Conservation (phyloP, 2,113 vertebrate species). For the Bolborhynchus lineola region DNA sequence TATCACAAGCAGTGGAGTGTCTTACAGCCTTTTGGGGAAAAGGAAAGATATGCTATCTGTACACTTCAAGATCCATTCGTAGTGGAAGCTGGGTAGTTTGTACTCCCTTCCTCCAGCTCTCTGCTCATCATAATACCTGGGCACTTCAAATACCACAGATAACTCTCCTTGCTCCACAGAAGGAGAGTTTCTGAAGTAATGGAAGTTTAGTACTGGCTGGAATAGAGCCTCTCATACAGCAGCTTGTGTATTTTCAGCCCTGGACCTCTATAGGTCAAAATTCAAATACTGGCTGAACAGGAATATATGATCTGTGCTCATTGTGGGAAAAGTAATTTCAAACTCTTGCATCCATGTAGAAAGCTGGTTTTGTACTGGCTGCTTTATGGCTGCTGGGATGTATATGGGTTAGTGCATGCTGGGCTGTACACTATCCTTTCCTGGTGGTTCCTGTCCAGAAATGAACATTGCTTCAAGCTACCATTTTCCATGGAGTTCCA, state of each 20-base stretch:
- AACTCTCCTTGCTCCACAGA: background rate
- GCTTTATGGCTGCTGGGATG: background rate
- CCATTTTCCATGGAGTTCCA: background rate
- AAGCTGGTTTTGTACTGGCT: background rate
- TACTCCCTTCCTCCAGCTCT: background rate
- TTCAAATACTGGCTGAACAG: background rate
- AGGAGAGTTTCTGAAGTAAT: background rate
- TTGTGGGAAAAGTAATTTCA: background rate
- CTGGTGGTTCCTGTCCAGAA: background rate
- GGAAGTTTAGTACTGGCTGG: background rate
- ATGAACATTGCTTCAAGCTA: background rate
- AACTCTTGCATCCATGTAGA: background rate
- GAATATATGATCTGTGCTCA: background rate
- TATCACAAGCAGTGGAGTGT: background rate
- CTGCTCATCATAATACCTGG: background rate
- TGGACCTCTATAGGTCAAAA: background rate
- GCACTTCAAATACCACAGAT: background rate
- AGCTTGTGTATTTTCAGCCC: background rate
- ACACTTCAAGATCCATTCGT: background rate
- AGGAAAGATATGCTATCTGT: background rate
- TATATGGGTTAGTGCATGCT: fast-evolving
- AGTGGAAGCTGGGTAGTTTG: background rate
- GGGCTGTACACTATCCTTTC: background rate
- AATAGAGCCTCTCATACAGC: background rate
- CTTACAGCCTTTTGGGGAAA: slow-evolving; percentile 28